A percentile compares a stretch with the other conserved stretches of the same genome.
These are phyloP conservation scores for Semibalanus balanoides DNA, from an alignment of 1,140 invertebrate species.

Conservation along the genomic window DNA sequence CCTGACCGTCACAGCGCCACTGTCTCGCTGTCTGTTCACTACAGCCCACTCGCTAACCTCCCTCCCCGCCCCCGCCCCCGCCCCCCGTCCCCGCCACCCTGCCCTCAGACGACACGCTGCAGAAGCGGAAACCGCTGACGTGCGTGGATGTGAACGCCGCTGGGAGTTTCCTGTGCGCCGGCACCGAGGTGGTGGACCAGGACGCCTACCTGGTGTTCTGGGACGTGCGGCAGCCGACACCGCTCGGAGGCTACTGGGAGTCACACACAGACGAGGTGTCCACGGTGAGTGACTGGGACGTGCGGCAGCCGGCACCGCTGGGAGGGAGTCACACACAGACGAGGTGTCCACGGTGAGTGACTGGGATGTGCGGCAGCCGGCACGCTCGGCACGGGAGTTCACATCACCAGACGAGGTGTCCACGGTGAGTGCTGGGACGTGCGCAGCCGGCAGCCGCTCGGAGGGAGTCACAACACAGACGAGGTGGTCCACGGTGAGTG, in stretches of 20 bases:
- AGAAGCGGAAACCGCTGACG: constrained; percentile 37
- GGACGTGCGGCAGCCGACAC: constrained; percentile 49
- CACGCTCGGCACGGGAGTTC: too few species aligned
- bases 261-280: constrained; percentile 73
- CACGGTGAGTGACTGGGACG: constrained; percentile 39
- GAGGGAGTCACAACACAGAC: too few species aligned
- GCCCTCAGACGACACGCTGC: background rate
- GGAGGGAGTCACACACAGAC: too few species aligned
- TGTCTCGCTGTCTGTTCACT: background rate
- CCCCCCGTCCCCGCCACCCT: background rate
- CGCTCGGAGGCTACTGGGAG: constrained; percentile 71
- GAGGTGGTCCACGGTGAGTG: constrained; percentile 51
- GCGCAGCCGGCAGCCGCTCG: background rate
- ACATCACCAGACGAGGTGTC: too few species aligned
- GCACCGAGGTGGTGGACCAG: constrained; percentile 51
- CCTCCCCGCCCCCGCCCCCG: background rate
- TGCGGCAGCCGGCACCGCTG: background rate
- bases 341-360: too few species aligned
- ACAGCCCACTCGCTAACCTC: background rate
- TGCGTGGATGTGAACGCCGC: constrained; percentile 61
- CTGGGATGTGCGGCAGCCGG: too few species aligned
- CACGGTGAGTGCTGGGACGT: too few species aligned
- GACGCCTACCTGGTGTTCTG: constrained; percentile 69
- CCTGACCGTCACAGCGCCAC: background rate
- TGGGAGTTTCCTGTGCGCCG: constrained; percentile 55